Evolutionary conservation across 2,797 vertebrate genomes (phyloP), one percentile per base, ranked within the genome.

Genomic region (Gouania willdenowi): DNA sequence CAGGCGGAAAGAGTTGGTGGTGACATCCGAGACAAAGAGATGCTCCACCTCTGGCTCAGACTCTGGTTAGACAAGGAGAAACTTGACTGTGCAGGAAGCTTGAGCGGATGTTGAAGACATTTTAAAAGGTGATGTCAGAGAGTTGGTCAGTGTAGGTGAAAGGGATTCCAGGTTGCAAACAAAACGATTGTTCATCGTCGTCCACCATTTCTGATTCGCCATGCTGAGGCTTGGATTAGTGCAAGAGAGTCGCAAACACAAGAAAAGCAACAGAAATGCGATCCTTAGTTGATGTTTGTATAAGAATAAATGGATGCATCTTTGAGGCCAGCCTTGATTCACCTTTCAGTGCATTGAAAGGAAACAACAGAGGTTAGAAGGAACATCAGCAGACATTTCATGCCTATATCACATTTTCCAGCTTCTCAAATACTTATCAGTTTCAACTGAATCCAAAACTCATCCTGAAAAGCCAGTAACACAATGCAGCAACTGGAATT

Each of bases 31-130:
- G 71, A 97, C 87, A 73, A 94, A 87, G 31, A 98, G 92, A 78
- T 97, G 92, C 82, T 97, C 95, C 56, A 98, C 92, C 86, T 98
- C 95, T 0, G 91, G 91, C 71, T 97, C 93, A 2, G 93, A 92
- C 89, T 97, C 95, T 98, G 90, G 65, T 91, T 71, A 48, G 64
- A 81, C 53, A 71, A 64, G 66, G 52, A 75, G 56, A 83, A 64
- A 84, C n/a, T 1, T 0, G 67, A 41, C 5, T 24, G 42, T 53
- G 63, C 39, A 41, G 47, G n/a, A n/a, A n/a, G n/a, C n/a, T n/a
- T n/a, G n/a, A n/a, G n/a, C n/a, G n/a, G n/a, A n/a, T n/a, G n/a
- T n/a, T n/a, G n/a, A n/a, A n/a, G n/a, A n/a, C n/a, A n/a, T n/a
- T n/a, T n/a, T n/a, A n/a, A n/a, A n/a, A n/a, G n/a, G n/a, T n/a